Evolutionary conservation across 92 coral and sea anemone genomes (phyloP).

Genomic region (Chrysogorgia sp.): DNA sequence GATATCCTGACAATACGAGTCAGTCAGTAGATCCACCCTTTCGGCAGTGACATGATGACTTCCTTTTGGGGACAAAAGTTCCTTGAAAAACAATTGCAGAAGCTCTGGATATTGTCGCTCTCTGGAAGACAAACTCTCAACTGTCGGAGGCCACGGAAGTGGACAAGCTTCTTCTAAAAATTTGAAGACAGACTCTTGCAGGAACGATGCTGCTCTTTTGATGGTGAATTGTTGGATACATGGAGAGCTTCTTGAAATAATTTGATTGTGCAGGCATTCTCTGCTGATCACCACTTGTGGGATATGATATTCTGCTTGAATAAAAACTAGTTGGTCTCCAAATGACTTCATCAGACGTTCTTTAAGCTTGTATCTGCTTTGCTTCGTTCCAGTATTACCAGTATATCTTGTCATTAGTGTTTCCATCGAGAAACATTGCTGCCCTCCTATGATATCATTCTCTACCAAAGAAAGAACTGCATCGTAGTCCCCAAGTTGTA

Average conservation of each 20-base stretch:
- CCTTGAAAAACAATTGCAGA: constrained; percentile 18
- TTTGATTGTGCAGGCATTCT: constrained; percentile 22
- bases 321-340: constrained; percentile 16
- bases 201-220: constrained; percentile 23
- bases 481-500: constrained; percentile 15
- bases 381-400: constrained; percentile 14
- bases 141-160: constrained; percentile 34
- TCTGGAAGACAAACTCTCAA: constrained; percentile 13
- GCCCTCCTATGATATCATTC: constrained; percentile 24
- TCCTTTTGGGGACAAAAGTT: constrained; percentile 8
- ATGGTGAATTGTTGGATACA: not conserved
- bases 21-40: constrained; percentile 7
- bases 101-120: constrained; percentile 8
- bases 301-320: constrained; percentile 15
- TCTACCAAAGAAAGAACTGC: constrained; percentile 16
- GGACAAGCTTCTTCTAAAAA: constrained; percentile 5
- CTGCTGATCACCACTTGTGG: constrained; percentile 34
- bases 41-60: not conserved
- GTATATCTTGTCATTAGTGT: constrained; percentile 5
- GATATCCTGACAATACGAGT: constrained; percentile 25
- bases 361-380: constrained; percentile 2
- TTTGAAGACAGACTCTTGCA: not conserved
- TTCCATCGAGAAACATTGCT: constrained; percentile 31
- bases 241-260: not conserved
- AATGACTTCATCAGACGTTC: constrained; percentile 4